Percentiles rank a stretch among this genome's conserved stretches.
These are phyloP conservation scores for Myocastor coypus DNA, from an alignment of 2,113 vertebrate species.

Conservation along the genomic window DNA sequence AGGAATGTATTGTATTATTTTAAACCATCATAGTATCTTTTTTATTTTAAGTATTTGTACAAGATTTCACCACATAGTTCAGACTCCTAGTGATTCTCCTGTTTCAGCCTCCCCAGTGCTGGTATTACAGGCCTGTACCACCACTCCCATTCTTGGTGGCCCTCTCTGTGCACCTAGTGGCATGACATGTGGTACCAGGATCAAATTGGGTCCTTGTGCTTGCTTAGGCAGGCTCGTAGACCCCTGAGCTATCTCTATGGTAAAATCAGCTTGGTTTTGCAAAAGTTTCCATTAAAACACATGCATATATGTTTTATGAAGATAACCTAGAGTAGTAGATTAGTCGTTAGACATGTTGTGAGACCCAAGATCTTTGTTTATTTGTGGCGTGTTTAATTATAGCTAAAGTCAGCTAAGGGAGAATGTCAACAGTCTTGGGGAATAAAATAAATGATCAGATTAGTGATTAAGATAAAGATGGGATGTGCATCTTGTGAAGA, in stretches of 20 bases:
- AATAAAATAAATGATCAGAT: background rate
- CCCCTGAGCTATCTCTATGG: too few relatives aligned
- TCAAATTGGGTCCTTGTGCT: too few relatives aligned
- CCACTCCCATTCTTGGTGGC: too few relatives aligned
- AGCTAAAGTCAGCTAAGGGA: background rate
- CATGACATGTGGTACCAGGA: too few relatives aligned
- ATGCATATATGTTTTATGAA: background rate
- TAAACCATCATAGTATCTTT: background rate
- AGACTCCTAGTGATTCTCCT: too few relatives aligned
- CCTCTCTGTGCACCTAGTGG: too few relatives aligned
- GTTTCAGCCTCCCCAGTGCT: too few relatives aligned
- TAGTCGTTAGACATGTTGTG: background rate
- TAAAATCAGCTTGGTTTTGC: background rate
- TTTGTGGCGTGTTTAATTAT: conserved; percentile 31
- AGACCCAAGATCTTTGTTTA: background rate
- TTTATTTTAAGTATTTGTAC: too few relatives aligned
- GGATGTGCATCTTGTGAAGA: background rate
- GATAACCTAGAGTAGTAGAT: background rate
- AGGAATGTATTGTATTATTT: background rate
- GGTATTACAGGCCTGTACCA: too few relatives aligned
- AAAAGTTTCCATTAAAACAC: background rate
- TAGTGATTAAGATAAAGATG: background rate
- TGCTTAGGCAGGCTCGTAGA: too few relatives aligned
- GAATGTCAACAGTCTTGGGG: background rate
- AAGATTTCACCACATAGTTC: too few relatives aligned